Percentiles rank a stretch among this genome's conserved stretches.
Evolutionary conservation across 2,113 vertebrate genomes (phyloP).

Genomic region (Ariopsis seemanni): DNA sequence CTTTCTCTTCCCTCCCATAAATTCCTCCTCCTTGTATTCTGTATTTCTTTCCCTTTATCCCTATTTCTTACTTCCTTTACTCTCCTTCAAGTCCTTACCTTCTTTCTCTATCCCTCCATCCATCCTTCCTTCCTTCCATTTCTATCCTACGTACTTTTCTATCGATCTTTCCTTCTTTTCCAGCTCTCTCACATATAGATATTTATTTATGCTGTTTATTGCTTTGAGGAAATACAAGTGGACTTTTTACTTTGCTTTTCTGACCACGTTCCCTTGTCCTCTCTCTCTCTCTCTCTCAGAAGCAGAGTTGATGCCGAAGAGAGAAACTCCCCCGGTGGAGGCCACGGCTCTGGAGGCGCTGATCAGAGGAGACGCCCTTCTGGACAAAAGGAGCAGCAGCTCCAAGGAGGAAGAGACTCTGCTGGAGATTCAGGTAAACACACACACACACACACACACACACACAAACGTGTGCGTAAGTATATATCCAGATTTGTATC

Average conservation of each 20-base stretch:
- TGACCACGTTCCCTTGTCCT: not conserved
- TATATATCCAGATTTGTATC: not conserved
- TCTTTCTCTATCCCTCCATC: not conserved
- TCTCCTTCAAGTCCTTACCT: not conserved
- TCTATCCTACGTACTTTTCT: not conserved
- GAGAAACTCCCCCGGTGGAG: conserved; percentile 76
- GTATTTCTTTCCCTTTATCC: not conserved
- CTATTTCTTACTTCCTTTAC: not conserved
- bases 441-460: not conserved
- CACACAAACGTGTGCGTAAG: not conserved
- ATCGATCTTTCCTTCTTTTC: not conserved
- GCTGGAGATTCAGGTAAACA: conserved; percentile 90
- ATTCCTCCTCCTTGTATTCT: not conserved
- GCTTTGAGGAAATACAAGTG: not conserved
- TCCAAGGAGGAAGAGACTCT: conserved; percentile 89
- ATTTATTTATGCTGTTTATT: not conserved
- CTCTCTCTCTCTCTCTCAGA: conserved; percentile 55
- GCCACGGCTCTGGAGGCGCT: conserved; percentile 92
- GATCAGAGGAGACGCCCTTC: conserved; percentile 67
- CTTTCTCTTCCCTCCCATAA: not conserved
- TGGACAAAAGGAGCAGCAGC: conserved; percentile 87
- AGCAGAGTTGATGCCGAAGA: conserved; percentile 72
- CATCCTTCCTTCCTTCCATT: too few species aligned
- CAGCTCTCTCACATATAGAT: not conserved
- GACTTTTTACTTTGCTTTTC: not conserved